Base-by-base conservation (phyloP, 1,140 invertebrate species). In the Megalonaias nervosa region DNA sequence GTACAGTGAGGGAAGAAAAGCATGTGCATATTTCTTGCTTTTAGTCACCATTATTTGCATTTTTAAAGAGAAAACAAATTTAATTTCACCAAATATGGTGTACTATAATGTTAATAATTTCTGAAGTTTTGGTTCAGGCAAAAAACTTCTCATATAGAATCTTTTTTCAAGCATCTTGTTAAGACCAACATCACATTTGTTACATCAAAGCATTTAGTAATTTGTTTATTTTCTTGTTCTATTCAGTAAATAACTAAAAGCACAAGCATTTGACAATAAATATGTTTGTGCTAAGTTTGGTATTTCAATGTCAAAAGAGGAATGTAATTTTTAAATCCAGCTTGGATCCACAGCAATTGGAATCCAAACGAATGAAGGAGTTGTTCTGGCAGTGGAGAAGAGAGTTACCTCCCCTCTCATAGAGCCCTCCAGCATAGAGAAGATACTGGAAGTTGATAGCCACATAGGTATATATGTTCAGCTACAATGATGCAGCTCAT, bases 261-360 rank as follows among this genome's bases (percentile, higher is more conserved):
- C 60, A n/a, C 19, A 23, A 9, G 60, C 14, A 0, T 62, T 62
- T 62, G 60, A 62, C 13, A 62, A 23, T 23, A 62, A 62, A 62
- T 19, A 9, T n/a, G 11, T n/a, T 23, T 9, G 13, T n/a, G 21
- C 19, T 62, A 11, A 55, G 48, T 55, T 17, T 15, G 48, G 16
- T 21, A 65, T 73, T 58, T 11, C 70, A 68, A 62, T 59, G 66
- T 61, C 59, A 48, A 48, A 48, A 48, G 0, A 48, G 15, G 17
- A 38, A 23, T 59, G 67, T 68, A 61, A 62, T 80, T 79, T 80
- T 76, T 38, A 74, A 70, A 77, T 84, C 75, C 71, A 93, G 93
- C 92, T 99, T 59, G 99, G 99, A 2, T 99, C 98, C 15, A 99
- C 99, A 58, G 98, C 97, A 16, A 99, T 99, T 90, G 99, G 98